Evolutionary conservation across 2,888 invertebrate genomes (phyloP).

Genomic region (Cheilosia scutellata): DNA sequence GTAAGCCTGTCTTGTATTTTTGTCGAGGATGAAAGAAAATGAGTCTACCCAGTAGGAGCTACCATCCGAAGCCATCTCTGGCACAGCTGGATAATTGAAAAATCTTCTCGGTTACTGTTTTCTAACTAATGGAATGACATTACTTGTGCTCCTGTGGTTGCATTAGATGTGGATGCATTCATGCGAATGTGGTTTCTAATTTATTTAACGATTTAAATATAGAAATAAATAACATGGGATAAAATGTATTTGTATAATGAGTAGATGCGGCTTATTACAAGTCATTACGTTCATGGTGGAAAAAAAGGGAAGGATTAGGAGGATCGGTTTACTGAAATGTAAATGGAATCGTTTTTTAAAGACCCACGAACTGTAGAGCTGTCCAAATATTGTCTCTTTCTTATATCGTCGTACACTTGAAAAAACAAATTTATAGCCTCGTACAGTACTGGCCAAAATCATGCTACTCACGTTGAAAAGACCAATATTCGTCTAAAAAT

Average conservation of each 20-base stretch:
- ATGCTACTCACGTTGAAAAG: too few relatives aligned
- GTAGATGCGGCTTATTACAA: too few relatives aligned
- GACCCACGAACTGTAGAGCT: too few relatives aligned
- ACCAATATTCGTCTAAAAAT: too few relatives aligned
- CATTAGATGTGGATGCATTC: constrained; percentile 11
- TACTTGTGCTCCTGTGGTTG: constrained; percentile 58
- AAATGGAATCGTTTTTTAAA: too few relatives aligned
- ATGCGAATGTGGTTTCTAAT: constrained; percentile 19
- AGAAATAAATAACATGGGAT: not conserved
- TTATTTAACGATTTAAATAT: constrained; percentile 34
- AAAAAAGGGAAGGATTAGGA: too few relatives aligned
- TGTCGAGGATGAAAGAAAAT: constrained; percentile 8
- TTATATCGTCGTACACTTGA: too few relatives aligned
- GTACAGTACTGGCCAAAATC: too few relatives aligned
- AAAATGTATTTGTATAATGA: not conserved
- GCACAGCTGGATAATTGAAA: constrained; percentile 71
- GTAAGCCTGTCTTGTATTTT: constrained; percentile 38
- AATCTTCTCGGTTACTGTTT: constrained; percentile 45
- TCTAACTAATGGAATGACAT: constrained; percentile 59
- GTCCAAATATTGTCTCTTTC: too few relatives aligned
- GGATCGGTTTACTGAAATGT: too few relatives aligned
- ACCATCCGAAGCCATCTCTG: not conserved
- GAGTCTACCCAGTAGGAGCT: constrained; percentile 7
- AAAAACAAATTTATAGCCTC: too few relatives aligned
- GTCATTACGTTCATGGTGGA: too few relatives aligned